phyloP scores from a whole-genome alignment of 2,888 invertebrate species.

The Thyatira batis region DNA sequence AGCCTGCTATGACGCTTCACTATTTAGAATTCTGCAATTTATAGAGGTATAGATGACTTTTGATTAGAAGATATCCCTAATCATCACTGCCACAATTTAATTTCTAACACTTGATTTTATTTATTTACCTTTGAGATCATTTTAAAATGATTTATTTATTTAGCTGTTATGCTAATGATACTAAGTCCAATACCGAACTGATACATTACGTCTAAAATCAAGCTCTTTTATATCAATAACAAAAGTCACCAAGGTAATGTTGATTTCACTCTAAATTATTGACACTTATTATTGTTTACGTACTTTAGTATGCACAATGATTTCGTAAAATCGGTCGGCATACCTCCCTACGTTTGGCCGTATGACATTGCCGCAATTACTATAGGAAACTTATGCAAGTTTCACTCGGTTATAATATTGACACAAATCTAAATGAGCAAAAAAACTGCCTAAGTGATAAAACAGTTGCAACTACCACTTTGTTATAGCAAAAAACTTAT shows the following conservation, averaged over 20 bases:
- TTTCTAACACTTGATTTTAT: neutral
- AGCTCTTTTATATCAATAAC: constrained; percentile 71
- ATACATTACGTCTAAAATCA: constrained; percentile 53
- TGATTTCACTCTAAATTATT: constrained; percentile 67
- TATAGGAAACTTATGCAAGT: constrained; percentile 47
- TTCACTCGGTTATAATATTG: constrained; percentile 34
- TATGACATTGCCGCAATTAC: constrained; percentile 53
- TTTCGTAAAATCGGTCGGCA: constrained; percentile 55
- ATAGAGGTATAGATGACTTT: too few species aligned
- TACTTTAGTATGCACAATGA: constrained; percentile 50
- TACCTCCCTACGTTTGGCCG: constrained; percentile 37
- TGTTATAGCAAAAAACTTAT: constrained; percentile 17
- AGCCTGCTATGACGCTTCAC: too few species aligned
- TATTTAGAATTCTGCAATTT: too few species aligned
- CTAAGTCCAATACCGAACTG: constrained; percentile 56
- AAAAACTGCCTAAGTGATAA: constrained; percentile 33
- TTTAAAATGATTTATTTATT: constrained; percentile 27
- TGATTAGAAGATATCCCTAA: neutral
- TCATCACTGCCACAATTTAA: neutral
- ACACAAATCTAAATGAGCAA: constrained; percentile 43
- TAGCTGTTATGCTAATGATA: constrained; percentile 42
- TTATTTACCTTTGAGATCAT: constrained; percentile 68
- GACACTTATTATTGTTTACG: constrained; percentile 50
- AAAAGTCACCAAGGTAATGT: constrained; percentile 70
- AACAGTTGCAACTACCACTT: constrained; percentile 20